Conservation (phyloP, 2,888 invertebrate genomes). For the Andrena bicolor region DNA sequence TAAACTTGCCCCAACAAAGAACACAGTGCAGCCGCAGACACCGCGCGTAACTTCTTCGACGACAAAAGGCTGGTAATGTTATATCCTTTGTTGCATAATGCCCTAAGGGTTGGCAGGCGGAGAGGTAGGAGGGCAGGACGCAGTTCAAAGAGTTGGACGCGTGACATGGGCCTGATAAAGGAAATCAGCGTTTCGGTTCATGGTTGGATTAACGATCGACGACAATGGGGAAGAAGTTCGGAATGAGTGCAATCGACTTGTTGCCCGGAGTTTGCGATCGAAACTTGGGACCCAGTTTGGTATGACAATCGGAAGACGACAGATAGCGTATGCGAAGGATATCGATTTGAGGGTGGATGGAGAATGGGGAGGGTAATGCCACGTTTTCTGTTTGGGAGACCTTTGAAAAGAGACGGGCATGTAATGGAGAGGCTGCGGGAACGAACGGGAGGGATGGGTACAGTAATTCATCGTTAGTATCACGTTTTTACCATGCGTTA, state of each 20-base stretch:
- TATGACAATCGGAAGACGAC: conserved; percentile 20
- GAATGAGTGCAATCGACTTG: conserved; percentile 12
- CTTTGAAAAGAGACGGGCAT: conserved; percentile 4
- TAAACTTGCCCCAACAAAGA: conserved; percentile 46
- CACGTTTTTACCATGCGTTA: too few relatives aligned
- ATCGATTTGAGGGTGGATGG: not conserved
- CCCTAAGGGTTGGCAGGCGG: not conserved
- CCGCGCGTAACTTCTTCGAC: conserved; percentile 39
- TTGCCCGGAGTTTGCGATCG: conserved; percentile 11
- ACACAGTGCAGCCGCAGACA: conserved; percentile 22
- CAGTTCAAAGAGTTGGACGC: conserved; percentile 23
- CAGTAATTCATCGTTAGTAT: too few relatives aligned
- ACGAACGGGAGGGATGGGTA: not conserved
- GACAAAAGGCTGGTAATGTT: conserved; percentile 34
- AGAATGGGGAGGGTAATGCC: conserved; percentile 19
- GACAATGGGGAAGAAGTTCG: conserved; percentile 10
- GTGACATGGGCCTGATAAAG: conserved; percentile 32
- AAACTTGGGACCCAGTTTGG: conserved; percentile 10
- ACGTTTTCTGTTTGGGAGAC: conserved; percentile 44
- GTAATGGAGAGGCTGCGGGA: not conserved
- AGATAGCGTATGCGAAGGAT: conserved; percentile 3
- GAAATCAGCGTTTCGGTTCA: conserved; percentile 19
- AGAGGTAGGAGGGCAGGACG: not conserved
- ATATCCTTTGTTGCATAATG: conserved; percentile 50
- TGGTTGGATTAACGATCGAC: conserved; percentile 26